A percentile compares a stretch with the other conserved stretches of the same genome.
These are phyloP conservation scores for Coleophora flavipennella DNA, from an alignment of 2,888 invertebrate genomes.

Conservation along the genomic window DNA sequence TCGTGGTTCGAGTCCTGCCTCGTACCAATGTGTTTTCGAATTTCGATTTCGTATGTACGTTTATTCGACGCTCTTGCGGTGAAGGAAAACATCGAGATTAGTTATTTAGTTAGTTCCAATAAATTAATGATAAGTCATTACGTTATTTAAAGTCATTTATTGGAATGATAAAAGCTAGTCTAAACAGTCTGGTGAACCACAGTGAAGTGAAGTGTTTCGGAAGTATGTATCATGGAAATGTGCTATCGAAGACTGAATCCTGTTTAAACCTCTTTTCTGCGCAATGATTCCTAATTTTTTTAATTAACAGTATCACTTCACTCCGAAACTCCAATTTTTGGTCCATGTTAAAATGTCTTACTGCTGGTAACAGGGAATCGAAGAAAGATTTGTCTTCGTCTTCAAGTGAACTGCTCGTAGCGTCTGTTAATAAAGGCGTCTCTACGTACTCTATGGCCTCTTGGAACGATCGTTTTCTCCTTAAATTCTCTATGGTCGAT, in stretches of 20 bases:
- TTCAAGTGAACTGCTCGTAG: conserved; percentile 22
- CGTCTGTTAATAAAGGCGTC: conserved; percentile 26
- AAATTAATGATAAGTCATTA: too few species aligned
- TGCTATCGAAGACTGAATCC: conserved; percentile 16
- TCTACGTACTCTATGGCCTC: conserved; percentile 40
- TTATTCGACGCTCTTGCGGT: too few species aligned
- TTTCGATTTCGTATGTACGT: too few species aligned
- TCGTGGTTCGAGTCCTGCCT: too few species aligned
- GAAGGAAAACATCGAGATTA: too few species aligned
- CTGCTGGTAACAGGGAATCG: conserved; percentile 49
- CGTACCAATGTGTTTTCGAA: too few species aligned
- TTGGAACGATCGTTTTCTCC: conserved; percentile 18
- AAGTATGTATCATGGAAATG: too few species aligned
- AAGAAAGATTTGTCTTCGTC: conserved; percentile 57
- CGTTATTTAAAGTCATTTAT: too few species aligned
- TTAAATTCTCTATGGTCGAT: conserved; percentile 25
- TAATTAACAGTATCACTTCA: conserved; percentile 41
- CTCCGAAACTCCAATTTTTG: conserved; percentile 51
- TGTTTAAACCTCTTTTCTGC: conserved; percentile 14
- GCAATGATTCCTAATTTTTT: conserved; percentile 30
- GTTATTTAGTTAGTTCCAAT: too few species aligned
- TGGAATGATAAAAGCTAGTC: too few species aligned
- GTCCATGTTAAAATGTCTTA: conserved; percentile 46
- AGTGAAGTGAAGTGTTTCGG: too few species aligned
- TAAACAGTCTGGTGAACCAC: too few species aligned